Percentiles rank a stretch among this genome's conserved stretches.
These are phyloP conservation scores for Siniperca scherzeri DNA, from an alignment of 2,797 vertebrate species.

Conservation along the genomic window DNA sequence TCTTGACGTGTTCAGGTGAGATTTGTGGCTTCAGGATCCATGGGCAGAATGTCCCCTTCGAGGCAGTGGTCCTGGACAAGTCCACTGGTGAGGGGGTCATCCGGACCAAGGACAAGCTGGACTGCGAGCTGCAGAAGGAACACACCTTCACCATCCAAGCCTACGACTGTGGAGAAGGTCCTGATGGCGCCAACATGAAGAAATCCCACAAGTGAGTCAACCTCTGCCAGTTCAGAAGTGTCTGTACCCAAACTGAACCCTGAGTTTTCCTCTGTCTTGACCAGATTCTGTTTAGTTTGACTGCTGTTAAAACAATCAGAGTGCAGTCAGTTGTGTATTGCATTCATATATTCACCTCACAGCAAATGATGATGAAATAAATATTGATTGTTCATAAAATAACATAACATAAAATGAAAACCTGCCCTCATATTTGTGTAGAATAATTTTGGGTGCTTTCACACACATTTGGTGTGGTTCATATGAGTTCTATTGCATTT, in stretches of 20 bases:
- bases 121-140: conserved; percentile 98
- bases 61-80: conserved; percentile 97
- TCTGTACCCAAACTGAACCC: neutral
- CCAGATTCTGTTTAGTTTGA: neutral
- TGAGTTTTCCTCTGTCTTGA: neutral
- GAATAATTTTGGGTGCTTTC: too few species aligned
- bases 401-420: neutral
- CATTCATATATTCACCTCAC: neutral
- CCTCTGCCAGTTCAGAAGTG: neutral
- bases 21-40: conserved; percentile 99
- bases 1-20: conserved; percentile 91
- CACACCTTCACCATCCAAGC: conserved; percentile 98
- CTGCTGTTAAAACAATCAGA: neutral
- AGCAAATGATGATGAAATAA: neutral
- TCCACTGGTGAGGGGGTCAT: conserved; percentile 97
- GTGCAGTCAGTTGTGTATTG: neutral
- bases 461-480: too few species aligned
- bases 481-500: neutral
- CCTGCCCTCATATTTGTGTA: neutral
- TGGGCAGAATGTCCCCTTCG: conserved; percentile 96
- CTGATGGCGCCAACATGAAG: conserved; percentile 92
- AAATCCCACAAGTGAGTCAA: conserved; percentile 97
- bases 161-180: conserved; percentile 96
- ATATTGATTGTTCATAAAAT: neutral
- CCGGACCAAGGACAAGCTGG: conserved; percentile 94